Percentiles rank a stretch among this genome's conserved stretches.
Evolutionary conservation across 1,140 invertebrate species (phyloP).

Genomic region (Pseudoatta argentina): DNA sequence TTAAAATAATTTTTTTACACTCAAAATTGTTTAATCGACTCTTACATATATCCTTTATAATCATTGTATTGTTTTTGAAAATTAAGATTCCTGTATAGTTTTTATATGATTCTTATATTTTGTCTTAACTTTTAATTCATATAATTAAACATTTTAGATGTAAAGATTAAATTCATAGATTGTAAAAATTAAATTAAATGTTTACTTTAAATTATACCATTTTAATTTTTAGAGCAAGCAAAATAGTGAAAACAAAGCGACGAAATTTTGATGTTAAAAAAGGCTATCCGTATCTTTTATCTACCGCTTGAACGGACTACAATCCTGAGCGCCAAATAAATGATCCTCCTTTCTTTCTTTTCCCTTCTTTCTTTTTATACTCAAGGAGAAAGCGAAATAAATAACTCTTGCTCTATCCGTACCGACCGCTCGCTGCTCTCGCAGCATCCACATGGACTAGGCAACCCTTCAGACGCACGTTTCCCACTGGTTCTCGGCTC

Average conservation of each 20-base stretch:
- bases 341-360: background rate
- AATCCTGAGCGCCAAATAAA: conserved; percentile 4
- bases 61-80: no score
- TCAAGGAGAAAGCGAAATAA: conserved; percentile 20
- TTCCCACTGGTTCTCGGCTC: conserved; percentile 65
- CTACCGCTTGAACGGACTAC: background rate
- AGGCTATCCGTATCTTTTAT: background rate
- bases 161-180: no score
- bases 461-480: conserved; percentile 72
- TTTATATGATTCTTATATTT: background rate
- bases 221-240: background rate
- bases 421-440: conserved; percentile 63
- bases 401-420: conserved; percentile 64
- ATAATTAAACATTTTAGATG: background rate
- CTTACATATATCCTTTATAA: no score
- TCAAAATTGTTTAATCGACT: no score
- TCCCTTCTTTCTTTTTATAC: background rate
- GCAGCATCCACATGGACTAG: conserved; percentile 51
- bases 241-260: background rate
- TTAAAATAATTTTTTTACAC: no score
- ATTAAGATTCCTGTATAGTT: no score
- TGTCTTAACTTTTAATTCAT: background rate
- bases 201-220: background rate
- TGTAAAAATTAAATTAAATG: background rate
- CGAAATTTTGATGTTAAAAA: background rate